phyloP scores from a whole-genome alignment of 2,797 vertebrate species.

The Buphagus erythrorhynchus region DNA sequence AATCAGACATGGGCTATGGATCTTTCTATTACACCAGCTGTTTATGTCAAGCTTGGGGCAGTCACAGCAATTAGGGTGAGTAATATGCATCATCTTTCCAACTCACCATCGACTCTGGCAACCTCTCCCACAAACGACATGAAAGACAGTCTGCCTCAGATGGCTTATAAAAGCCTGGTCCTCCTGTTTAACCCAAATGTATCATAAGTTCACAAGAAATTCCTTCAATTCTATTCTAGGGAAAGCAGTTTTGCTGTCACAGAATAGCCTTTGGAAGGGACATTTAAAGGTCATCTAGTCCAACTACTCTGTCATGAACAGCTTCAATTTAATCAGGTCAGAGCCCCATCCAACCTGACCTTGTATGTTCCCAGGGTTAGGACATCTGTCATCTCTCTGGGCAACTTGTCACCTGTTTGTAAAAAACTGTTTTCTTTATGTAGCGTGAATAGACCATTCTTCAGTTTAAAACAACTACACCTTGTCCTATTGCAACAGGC shows the following conservation, averaged over 20 bases:
- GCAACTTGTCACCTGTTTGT: neutral
- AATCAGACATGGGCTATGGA: neutral
- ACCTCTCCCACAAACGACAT: neutral
- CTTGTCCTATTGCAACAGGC: fast-evolving
- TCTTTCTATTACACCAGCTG: constrained; percentile 16
- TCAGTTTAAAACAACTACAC: neutral
- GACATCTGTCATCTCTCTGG: neutral
- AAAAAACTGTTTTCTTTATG: neutral
- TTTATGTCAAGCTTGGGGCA: neutral
- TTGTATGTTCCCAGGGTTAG: neutral
- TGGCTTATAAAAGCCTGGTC: neutral
- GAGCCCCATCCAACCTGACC: neutral
- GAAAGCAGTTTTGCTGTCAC: neutral
- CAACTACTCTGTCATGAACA: neutral
- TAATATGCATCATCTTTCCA: neutral
- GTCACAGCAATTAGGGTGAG: neutral
- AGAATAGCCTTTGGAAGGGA: neutral
- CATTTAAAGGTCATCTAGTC: neutral
- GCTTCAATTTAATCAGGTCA: neutral
- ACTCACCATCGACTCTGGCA: neutral
- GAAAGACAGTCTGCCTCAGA: neutral
- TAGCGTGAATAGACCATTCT: neutral
- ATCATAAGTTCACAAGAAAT: neutral
- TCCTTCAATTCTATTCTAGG: neutral
- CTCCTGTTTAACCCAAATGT: neutral